Percentiles rank a stretch among this genome's conserved stretches.
phyloP scores from a whole-genome alignment of 2,888 invertebrate species.

The Nesidiocoris tenuis region DNA sequence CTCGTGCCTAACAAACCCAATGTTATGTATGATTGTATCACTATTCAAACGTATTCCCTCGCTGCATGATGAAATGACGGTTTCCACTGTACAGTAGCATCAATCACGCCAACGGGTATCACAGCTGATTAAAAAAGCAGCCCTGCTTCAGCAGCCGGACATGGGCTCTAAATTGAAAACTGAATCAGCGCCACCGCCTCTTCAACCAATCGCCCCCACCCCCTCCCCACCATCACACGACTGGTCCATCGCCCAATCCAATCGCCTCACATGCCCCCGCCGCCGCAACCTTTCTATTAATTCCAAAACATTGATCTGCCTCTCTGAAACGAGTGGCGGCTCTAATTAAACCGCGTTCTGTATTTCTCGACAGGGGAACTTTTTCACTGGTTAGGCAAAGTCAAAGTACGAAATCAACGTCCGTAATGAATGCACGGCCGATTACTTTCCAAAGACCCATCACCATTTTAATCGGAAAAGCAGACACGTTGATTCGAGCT shows the following conservation, averaged over 20 bases:
- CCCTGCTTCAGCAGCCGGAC: neutral
- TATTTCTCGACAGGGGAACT: neutral
- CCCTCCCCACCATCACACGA: too few relatives aligned
- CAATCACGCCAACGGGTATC: neutral
- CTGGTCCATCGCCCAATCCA: neutral
- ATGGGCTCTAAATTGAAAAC: slow-evolving; percentile 31
- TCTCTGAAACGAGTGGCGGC: neutral
- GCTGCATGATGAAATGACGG: too few relatives aligned
- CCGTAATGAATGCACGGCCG: too few relatives aligned
- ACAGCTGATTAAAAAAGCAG: neutral
- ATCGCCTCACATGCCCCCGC: neutral
- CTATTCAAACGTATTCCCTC: too few relatives aligned
- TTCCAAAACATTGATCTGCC: neutral
- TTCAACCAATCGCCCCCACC: slow-evolving; percentile 21
- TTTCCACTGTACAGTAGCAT: too few relatives aligned
- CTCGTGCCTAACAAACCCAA: too few relatives aligned
- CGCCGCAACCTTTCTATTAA: neutral
- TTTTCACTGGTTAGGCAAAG: neutral
- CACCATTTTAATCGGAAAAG: too few relatives aligned
- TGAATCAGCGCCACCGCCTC: slow-evolving; percentile 18
- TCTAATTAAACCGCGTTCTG: neutral
- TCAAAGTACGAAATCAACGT: neutral
- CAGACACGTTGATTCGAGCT: too few relatives aligned
- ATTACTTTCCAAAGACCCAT: too few relatives aligned
- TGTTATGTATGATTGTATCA: too few relatives aligned